Conservation (phyloP, 2,888 invertebrate genomes). For the Caprella mutica region DNA sequence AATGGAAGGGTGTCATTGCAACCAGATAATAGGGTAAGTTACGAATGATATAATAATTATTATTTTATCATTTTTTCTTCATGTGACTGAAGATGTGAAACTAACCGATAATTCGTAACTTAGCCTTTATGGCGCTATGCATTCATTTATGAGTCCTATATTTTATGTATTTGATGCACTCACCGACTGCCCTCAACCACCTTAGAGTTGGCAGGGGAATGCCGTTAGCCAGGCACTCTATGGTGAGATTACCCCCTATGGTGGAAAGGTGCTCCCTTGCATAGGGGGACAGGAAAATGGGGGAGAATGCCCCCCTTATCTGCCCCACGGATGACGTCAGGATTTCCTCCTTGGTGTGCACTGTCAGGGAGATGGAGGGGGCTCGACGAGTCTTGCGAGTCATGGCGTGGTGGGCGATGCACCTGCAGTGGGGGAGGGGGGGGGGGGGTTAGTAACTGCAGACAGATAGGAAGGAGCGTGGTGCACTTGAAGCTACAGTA, state of each 20-base stretch:
- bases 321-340: background rate
- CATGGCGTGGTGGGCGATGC: conserved; percentile 21
- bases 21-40: too few species aligned
- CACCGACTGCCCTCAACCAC: conserved; percentile 31
- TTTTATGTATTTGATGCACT: background rate
- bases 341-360: conserved; percentile 12
- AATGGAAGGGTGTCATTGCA: too few species aligned
- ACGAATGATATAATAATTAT: too few species aligned
- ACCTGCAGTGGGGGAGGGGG: conserved; percentile 11
- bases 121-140: too few species aligned
- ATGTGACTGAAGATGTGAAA: too few species aligned
- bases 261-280: conserved; percentile 19
- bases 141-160: too few species aligned
- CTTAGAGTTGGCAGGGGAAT: conserved; percentile 26
- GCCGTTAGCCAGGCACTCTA: conserved; percentile 32
- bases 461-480: too few species aligned
- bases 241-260: conserved; percentile 19
- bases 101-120: too few species aligned
- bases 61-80: too few species aligned
- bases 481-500: too few species aligned
- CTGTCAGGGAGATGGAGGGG: conserved; percentile 14
- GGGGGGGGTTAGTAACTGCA: too few species aligned
- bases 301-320: background rate
- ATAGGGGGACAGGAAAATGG: conserved; percentile 14
- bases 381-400: conserved; percentile 23